phyloP scores from a whole-genome alignment of 2,113 vertebrate species.

The Girardinichthys multiradiatus region DNA sequence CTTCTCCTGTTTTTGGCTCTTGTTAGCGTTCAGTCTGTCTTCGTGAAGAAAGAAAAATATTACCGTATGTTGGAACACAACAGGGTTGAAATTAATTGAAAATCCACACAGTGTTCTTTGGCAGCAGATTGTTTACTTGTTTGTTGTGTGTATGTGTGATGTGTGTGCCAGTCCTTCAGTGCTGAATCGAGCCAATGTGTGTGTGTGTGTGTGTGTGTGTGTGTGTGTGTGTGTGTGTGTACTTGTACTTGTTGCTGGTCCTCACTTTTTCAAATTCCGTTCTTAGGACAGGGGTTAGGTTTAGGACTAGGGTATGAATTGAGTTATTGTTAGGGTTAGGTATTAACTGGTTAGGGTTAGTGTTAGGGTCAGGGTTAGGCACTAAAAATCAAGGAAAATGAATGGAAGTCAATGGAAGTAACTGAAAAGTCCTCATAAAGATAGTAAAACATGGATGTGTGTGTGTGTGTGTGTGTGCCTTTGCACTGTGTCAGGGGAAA shows the following conservation, averaged over 20 bases:
- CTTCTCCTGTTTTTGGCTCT: constrained; percentile 48
- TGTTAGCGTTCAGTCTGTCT: constrained; percentile 46
- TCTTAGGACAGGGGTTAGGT: no score
- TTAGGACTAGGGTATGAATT: no score
- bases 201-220: constrained; percentile 29
- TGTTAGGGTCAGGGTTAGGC: no score
- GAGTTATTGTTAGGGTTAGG: no score
- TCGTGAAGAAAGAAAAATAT: constrained; percentile 41
- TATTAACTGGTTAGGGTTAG: no score
- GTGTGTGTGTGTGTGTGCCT: constrained; percentile 15
- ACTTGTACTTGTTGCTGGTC: no score
- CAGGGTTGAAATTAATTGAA: constrained; percentile 74
- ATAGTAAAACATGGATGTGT: no score
- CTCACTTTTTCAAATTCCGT: no score
- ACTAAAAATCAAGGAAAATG: no score
- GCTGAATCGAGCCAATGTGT: constrained; percentile 54
- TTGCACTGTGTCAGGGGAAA: constrained; percentile 61
- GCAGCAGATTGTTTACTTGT: constrained; percentile 75
- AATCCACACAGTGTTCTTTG: constrained; percentile 69
- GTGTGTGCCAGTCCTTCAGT: constrained; percentile 59
- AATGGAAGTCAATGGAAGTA: no score
- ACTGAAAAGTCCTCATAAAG: no score
- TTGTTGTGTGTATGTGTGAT: constrained; percentile 60
- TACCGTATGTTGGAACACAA: constrained; percentile 57
- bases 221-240: constrained; percentile 29